Evolutionary conservation across 2,113 vertebrate species (phyloP), one percentile per base, ranked within the genome.

Genomic region (Platysteira castanea): DNA sequence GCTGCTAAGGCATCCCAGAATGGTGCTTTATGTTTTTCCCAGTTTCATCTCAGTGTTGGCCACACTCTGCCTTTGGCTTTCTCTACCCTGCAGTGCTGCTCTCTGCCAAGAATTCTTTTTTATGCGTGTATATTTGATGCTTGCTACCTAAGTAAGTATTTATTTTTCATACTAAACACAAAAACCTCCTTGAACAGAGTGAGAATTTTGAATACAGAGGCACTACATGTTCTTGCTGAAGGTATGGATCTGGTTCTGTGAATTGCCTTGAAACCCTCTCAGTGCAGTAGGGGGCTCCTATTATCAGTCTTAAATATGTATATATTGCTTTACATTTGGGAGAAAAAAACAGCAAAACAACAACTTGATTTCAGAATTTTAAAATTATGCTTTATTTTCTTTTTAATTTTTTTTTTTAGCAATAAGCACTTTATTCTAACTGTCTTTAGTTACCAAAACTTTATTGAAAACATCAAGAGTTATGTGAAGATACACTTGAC

Each of bases 401-500:
- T 88, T 42, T 79, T 53, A n/a, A 2, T 47, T 53, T 88, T 46
- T 94, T 74, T 73, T 46, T 53, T 83, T 92, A 47, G 16, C 7
- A 30, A n/a, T 70, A 44, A 80, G 16, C 28, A 54, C 54, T 83
- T 88, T 61, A 53, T 91, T 82, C 44, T 77, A 68, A 61, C 42
- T 69, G 59, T 47, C 39, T 89, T 93, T 83, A 83, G 61, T 73
- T 81, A 80, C 71, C 22, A 39, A 96, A 93, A 93, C 94, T 97
- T 97, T 91, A 78, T 94, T 81, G 70, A 93, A 98, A 95, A 92
- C 88, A 86, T 93, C 92, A 95, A 96, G 95, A 97, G 90, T 96
- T 96, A 96, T 77, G 28, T 90, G 96, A 87, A 94, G 90, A 97
- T 87, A 96, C 91, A 98, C 92, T 96, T 97, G 97, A 97, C 95